Percentiles rank a stretch among this genome's conserved stretches.
These are phyloP conservation scores for Hyposoter didymator DNA, from an alignment of 2,888 invertebrate genomes.

Conservation along the genomic window DNA sequence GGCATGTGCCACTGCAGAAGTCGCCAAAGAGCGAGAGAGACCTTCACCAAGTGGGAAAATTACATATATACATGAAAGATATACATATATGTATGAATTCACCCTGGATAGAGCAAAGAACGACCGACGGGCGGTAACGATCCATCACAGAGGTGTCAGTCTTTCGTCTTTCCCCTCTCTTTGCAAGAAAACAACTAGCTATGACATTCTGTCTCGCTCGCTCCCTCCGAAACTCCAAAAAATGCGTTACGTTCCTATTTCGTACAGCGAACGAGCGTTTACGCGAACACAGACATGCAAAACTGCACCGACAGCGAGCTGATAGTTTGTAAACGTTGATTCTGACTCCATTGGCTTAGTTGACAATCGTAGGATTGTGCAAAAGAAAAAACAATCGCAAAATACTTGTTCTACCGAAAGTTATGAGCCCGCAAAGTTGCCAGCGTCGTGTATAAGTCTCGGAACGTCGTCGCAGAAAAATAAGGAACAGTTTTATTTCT, in stretches of 20 bases:
- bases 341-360: neutral
- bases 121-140: slow-evolving; percentile 80
- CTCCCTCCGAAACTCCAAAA: slow-evolving; percentile 58
- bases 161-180: slow-evolving; percentile 78
- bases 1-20: slow-evolving; percentile 61
- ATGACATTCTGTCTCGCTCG: slow-evolving; percentile 82
- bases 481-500: neutral
- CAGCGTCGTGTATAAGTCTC: neutral
- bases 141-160: slow-evolving; percentile 83
- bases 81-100: slow-evolving; percentile 36
- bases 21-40: slow-evolving; percentile 44
- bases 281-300: neutral
- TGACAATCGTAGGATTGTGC: neutral
- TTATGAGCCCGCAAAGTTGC: neutral
- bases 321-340: no score
- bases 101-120: slow-evolving; percentile 69
- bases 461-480: neutral
- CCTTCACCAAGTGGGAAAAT: slow-evolving; percentile 31
- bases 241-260: slow-evolving; percentile 67
- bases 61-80: slow-evolving; percentile 25
- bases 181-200: slow-evolving; percentile 82
- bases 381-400: neutral
- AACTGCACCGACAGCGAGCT: neutral
- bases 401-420: neutral
- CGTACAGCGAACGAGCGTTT: slow-evolving; percentile 61